Evolutionary conservation across 1,140 invertebrate species (phyloP).

Genomic region (Scaptomyza montana): DNA sequence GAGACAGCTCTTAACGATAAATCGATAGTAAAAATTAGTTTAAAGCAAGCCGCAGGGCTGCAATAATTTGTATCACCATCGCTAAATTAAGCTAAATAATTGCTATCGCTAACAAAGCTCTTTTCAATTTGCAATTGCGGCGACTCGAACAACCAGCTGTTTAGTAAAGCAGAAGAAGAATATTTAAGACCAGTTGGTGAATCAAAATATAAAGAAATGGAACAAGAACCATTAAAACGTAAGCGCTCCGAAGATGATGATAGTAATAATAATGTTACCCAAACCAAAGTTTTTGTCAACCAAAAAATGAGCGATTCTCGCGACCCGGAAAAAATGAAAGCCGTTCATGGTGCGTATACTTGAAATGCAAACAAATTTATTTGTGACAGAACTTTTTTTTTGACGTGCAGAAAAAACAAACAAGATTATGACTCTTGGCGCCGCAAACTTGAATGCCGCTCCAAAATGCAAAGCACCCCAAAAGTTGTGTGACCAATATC

Average conservation of each 20-base stretch:
- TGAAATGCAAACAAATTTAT: neutral
- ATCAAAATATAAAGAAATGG: constrained; percentile 29
- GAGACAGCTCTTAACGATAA: neutral
- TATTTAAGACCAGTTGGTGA: neutral
- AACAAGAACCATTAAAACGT: constrained; percentile 49
- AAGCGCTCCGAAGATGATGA: constrained; percentile 63
- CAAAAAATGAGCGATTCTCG: constrained; percentile 58
- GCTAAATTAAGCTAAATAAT: no score
- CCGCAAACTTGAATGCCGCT: constrained; percentile 27
- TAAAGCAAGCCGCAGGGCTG: no score
- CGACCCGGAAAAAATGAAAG: constrained; percentile 64
- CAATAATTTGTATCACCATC: no score
- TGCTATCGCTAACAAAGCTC: neutral
- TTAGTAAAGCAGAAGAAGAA: neutral
- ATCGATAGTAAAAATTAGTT: neutral
- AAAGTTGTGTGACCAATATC: constrained; percentile 42
- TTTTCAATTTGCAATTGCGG: constrained; percentile 12
- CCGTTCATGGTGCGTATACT: constrained; percentile 60
- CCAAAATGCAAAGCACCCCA: neutral
- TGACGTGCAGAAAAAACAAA: constrained; percentile 61
- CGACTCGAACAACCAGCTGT: neutral
- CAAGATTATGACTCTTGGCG: constrained; percentile 61
- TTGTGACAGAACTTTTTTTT: neutral
- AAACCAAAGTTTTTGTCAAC: constrained; percentile 64
- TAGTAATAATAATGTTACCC: constrained; percentile 54